A percentile compares a stretch with the other conserved stretches of the same genome.
Conservation (phyloP, 2,113 vertebrate genomes). For the Eira barbara region DNA sequence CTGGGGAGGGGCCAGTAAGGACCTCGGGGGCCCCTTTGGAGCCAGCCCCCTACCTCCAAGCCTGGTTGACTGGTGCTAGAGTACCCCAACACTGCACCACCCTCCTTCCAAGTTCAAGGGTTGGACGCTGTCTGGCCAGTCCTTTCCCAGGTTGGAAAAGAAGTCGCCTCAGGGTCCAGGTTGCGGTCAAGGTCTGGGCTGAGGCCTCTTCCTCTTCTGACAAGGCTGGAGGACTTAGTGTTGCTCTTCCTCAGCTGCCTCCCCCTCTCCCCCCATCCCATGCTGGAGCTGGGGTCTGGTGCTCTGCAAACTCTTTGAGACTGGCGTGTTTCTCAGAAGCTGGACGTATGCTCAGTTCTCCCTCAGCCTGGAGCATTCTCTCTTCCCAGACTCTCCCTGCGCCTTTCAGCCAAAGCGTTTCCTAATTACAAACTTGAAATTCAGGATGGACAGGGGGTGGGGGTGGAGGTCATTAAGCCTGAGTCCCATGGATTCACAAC, state of each 20-base stretch:
- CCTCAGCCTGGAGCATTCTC: neutral
- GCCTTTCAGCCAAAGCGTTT: conserved; percentile 49
- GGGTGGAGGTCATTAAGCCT: conserved; percentile 64
- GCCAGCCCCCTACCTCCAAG: neutral
- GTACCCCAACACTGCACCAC: neutral
- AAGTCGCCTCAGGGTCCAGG: neutral
- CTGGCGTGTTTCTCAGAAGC: neutral
- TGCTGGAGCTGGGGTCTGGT: neutral
- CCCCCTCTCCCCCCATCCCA: neutral
- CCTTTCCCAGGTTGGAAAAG: neutral
- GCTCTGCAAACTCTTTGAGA: neutral
- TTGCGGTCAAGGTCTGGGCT: neutral
- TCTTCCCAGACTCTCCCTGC: neutral
- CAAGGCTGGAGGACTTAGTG: neutral
- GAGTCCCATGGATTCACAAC: conserved; percentile 30
- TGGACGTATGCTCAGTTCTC: neutral
- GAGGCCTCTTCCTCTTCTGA: neutral
- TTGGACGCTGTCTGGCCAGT: neutral
- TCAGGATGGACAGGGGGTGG: conserved; percentile 70
- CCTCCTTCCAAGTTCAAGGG: neutral
- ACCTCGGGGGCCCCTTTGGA: neutral
- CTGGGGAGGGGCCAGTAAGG: conserved; percentile 60
- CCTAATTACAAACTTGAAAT: conserved; percentile 78
- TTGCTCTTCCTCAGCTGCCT: neutral
- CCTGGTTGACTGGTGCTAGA: neutral